Evolutionary conservation across 2,797 vertebrate species (phyloP).

Genomic region (Acridotheres tristis): DNA sequence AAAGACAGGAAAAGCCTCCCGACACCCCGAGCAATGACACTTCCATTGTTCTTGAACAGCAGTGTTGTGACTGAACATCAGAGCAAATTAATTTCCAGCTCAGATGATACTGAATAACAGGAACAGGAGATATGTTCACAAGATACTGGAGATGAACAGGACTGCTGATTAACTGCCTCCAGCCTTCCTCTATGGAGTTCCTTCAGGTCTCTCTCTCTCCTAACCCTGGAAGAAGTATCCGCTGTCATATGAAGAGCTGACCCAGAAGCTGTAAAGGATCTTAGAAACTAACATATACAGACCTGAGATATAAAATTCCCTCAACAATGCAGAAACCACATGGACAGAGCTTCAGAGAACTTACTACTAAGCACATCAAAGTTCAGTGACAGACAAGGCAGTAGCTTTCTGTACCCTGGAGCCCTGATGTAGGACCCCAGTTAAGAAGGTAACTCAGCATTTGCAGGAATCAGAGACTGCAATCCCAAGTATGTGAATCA

Average conservation of each 20-base stretch:
- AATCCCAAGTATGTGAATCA: neutral
- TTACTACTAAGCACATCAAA: accelerated
- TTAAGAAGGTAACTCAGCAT: neutral
- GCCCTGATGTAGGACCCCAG: neutral
- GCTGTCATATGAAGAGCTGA: neutral
- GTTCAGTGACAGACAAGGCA: neutral
- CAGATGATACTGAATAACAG: neutral
- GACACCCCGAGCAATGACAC: neutral
- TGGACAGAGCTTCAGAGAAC: neutral
- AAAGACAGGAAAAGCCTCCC: neutral
- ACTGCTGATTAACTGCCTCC: neutral
- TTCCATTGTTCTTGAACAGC: neutral
- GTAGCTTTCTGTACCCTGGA: neutral
- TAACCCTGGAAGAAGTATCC: neutral
- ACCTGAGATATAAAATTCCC: neutral
- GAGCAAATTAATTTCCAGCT: neutral
- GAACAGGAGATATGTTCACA: neutral
- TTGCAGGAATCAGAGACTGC: neutral
- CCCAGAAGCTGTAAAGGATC: neutral
- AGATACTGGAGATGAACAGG: neutral
- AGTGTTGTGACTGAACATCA: neutral
- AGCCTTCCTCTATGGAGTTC: neutral
- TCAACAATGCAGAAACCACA: neutral
- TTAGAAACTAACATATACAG: neutral
- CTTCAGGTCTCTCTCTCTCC: neutral